These are phyloP conservation scores for Prunella himalayana DNA, from an alignment of 2,113 vertebrate genomes.

Conservation along the genomic window DNA sequence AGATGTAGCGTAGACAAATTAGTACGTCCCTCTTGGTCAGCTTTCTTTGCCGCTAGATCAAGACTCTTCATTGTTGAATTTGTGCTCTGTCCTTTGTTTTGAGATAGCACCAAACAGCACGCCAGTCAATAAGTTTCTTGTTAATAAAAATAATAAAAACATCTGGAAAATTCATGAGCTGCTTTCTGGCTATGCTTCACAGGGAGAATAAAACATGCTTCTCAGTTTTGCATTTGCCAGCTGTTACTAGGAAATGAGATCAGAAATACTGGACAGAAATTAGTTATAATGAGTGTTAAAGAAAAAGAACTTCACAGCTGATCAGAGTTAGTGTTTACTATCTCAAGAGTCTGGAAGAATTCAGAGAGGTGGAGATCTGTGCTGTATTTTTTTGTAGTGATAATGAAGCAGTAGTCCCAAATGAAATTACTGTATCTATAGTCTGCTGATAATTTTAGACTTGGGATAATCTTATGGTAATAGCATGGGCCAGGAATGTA, in stretches of 20 bases:
- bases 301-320: not conserved
- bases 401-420: not conserved
- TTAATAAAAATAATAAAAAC: not conserved
- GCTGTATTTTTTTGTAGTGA: not conserved
- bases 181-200: not conserved
- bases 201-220: not conserved
- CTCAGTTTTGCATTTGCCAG: not conserved
- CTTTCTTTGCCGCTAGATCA: not conserved
- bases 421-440: not conserved
- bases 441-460: not conserved
- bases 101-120: not conserved
- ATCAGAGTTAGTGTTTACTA: not conserved
- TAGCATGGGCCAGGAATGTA: not conserved
- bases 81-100: not conserved
- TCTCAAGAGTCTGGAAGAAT: not conserved
- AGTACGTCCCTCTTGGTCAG: not conserved
- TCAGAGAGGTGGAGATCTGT: not conserved
- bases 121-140: not conserved
- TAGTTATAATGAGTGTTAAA: not conserved
- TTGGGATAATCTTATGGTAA: not conserved
- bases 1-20: not conserved
- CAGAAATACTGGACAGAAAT: not conserved
- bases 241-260: constrained; percentile 1
- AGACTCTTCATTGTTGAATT: not conserved
- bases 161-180: not conserved